Base-by-base conservation (phyloP, 2,113 vertebrate species). In the Heterocephalus glaber region DNA sequence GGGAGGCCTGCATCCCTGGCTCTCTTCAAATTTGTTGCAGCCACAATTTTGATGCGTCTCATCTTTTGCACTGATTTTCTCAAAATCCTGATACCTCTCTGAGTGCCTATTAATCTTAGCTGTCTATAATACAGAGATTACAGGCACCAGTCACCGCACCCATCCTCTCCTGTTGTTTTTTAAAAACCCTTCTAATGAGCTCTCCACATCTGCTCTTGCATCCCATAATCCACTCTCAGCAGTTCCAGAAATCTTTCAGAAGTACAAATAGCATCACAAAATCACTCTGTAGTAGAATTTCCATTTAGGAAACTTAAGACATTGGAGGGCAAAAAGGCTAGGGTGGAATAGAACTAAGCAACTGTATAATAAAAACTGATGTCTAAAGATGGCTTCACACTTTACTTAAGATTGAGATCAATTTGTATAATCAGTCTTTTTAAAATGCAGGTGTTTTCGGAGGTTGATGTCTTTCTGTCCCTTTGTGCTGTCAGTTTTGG, bases 201-300 rank as follows among this genome's bases (percentile, higher is more conserved):
- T 89, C 22, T 61, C 26, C 76, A 58, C 13, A 41, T 90, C 56
- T 61, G 7, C 41, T 70, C 19, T 81, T 89, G 17, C 28, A 89
- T 41, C 20, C 47, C 56, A 76, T 35, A 91, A 60, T 90, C 80
- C 56, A 61, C 79, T 89, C 77, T 84, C 77, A 85, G 33, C 49
- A 58, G 7, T 87, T 83, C 56, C 68, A 92, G 30, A 30, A 83
- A 77, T 86, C 70, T 94, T 93, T 89, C 65, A 89, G 12, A 92
- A 90, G 9, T 17, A 90, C 84, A 94, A 44, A 90, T 35, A 79
- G 35, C 14, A 58, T 52, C 74, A 66, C 28, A 49, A 91, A 89
- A 87, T 49, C 28, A 26, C 24, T 47, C 61, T 44, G 26, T 47
- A n/a, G 35, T n/a, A 89, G 10, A 85, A 87, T 76, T 89, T 41